A percentile compares a stretch with the other conserved stretches of the same genome.
Evolutionary conservation across 92 coral and sea anemone genomes (phyloP).

Genomic region (Paramuricea clavata): DNA sequence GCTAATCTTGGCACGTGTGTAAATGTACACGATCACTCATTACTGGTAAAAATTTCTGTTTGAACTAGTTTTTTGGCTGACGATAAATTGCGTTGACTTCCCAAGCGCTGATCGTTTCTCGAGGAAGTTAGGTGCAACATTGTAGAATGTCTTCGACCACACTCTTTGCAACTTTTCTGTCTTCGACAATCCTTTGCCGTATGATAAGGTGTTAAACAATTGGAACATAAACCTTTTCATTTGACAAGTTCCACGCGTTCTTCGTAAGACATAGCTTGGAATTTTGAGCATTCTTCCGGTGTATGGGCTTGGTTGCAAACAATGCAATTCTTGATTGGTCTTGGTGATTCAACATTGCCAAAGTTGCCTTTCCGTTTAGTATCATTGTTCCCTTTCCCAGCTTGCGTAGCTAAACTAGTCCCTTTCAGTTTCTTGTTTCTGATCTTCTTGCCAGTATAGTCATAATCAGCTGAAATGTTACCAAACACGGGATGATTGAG

Average conservation of each 20-base stretch:
- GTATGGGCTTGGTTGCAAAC: slow-evolving; percentile 4
- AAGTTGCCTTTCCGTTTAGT: too few relatives aligned
- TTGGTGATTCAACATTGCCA: too few relatives aligned
- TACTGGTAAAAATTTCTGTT: slow-evolving; percentile 3
- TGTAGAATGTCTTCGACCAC: slow-evolving; percentile 24
- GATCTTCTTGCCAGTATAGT: too few relatives aligned
- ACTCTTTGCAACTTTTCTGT: slow-evolving; percentile 10
- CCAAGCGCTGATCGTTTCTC: not conserved
- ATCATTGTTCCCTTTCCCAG: too few relatives aligned
- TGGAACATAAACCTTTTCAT: not conserved
- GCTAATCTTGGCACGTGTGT: not conserved
- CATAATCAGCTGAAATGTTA: too few relatives aligned
- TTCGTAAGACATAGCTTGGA: not conserved
- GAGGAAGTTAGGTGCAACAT: slow-evolving; percentile 16
- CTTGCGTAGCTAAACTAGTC: too few relatives aligned
- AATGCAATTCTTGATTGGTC: too few relatives aligned
- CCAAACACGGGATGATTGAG: not conserved
- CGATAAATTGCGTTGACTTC: too few relatives aligned
- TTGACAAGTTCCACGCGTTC: slow-evolving; percentile 14
- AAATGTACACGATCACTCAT: not conserved
- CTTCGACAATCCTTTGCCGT: slow-evolving; percentile 5
- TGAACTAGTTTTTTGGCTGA: not conserved
- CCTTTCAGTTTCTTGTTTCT: too few relatives aligned
- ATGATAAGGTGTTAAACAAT: slow-evolving; percentile 10
- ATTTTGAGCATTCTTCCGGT: slow-evolving; percentile 4